Conservation (phyloP, 1,140 invertebrate genomes). For the Trichonephila inaurata region DNA sequence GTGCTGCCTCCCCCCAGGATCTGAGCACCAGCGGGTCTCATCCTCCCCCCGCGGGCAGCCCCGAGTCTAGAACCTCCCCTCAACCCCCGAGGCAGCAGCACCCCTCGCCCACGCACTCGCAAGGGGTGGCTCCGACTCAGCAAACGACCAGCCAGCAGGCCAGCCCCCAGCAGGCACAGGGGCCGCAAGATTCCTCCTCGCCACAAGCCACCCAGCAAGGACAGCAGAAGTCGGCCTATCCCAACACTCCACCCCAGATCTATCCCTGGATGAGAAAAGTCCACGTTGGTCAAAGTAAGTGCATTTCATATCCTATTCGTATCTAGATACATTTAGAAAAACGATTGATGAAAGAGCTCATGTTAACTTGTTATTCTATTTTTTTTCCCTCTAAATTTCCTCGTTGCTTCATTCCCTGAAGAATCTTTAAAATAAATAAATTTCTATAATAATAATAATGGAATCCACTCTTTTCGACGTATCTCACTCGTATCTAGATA, state of each 20-base stretch:
- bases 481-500: no score
- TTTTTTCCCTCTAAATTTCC: no score
- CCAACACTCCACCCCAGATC: conserved; percentile 91
- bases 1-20: conserved; percentile 76
- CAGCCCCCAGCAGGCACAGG: conserved; percentile 80
- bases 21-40: conserved; percentile 72
- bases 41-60: conserved; percentile 58
- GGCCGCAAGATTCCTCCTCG: conserved; percentile 71
- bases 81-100: conserved; percentile 82
- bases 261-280: conserved; percentile 99
- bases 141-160: conserved; percentile 81
- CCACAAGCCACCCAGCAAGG: conserved; percentile 65
- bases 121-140: conserved; percentile 80
- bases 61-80: conserved; percentile 77
- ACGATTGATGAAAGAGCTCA: no score
- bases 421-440: no score
- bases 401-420: no score
- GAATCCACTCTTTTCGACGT: no score
- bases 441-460: no score
- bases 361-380: no score
- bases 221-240: conserved; percentile 78
- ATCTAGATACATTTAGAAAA: no score
- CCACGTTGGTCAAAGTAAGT: conserved; percentile 97
- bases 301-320: not conserved
- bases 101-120: conserved; percentile 77